phyloP scores from a whole-genome alignment of 2,113 vertebrate species.

The Nipponia nippon region DNA sequence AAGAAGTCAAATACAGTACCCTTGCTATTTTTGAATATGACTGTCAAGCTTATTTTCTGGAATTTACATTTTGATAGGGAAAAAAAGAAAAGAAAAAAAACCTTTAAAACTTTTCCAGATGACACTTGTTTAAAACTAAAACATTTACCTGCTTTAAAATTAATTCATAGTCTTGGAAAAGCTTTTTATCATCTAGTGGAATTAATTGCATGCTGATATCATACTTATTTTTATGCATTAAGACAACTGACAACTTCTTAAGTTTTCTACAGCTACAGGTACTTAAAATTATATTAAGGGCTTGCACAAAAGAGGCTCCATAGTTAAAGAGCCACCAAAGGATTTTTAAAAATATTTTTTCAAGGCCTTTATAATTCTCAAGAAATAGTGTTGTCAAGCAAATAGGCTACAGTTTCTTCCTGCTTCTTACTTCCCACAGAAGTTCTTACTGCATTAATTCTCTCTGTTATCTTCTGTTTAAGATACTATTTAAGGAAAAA shows the following conservation, averaged over 20 bases:
- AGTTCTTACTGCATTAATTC: not conserved
- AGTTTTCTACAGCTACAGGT: not conserved
- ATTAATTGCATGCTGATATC: not conserved
- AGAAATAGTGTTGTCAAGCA: not conserved
- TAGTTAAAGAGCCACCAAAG: not conserved
- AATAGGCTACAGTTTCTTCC: not conserved
- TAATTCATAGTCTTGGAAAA: not conserved
- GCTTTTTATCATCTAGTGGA: not conserved
- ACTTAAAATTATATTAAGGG: not conserved
- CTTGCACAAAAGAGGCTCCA: not conserved
- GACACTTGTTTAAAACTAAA: not conserved
- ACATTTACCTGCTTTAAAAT: not conserved
- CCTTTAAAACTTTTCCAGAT: not conserved
- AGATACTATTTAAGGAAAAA: not conserved
- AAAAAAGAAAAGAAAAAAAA: not conserved
- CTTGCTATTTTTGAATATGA: slow-evolving; percentile 39
- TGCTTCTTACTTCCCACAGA: not conserved
- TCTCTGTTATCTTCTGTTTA: not conserved
- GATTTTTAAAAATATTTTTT: not conserved
- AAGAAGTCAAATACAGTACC: slow-evolving; percentile 40
- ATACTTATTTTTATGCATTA: not conserved
- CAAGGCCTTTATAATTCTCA: not conserved
- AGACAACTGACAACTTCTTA: slow-evolving; percentile 1
- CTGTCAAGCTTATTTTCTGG: slow-evolving; percentile 21
- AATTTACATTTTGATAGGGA: not conserved